Conservation (phyloP, 1,140 invertebrate species). For the Tribolium madens region DNA sequence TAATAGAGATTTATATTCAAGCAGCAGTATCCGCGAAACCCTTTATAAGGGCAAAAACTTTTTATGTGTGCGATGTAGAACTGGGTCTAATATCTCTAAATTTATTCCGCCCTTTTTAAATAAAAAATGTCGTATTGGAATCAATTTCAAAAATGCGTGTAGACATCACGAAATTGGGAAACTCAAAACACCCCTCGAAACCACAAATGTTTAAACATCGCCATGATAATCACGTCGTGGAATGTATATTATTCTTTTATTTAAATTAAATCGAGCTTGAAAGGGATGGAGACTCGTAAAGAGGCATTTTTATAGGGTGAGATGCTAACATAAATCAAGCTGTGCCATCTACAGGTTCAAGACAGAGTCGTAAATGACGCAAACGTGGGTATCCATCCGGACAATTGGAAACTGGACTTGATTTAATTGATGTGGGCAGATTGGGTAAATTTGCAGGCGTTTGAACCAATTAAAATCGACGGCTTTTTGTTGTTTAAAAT, state of each 20-base stretch:
- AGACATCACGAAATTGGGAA: neutral
- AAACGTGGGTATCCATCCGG: slow-evolving; percentile 21
- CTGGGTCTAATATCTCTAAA: slow-evolving; percentile 9
- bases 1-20: slow-evolving; percentile 11
- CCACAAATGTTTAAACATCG: slow-evolving; percentile 14
- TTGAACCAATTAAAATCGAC: neutral
- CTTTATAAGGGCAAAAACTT: slow-evolving; percentile 14
- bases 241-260: slow-evolving; percentile 34
- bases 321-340: slow-evolving; percentile 13
- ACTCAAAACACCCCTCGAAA: neutral
- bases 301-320: slow-evolving; percentile 13
- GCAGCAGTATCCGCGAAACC: slow-evolving; percentile 18
- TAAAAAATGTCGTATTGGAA: slow-evolving; percentile 27
- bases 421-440: neutral
- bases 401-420: slow-evolving; percentile 17
- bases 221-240: slow-evolving; percentile 3
- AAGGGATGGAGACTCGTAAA: slow-evolving; percentile 23
- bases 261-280: slow-evolving; percentile 29
- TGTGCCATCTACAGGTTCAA: neutral
- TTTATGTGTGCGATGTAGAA: slow-evolving; percentile 28
- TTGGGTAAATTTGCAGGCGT: neutral
- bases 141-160: slow-evolving; percentile 2
- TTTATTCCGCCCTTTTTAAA: slow-evolving; percentile 15
- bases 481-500: neutral
- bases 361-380: slow-evolving; percentile 7